These are phyloP conservation scores for Hydropsyche betteni DNA, from an alignment of 2,888 invertebrate genomes.

Conservation along the genomic window DNA sequence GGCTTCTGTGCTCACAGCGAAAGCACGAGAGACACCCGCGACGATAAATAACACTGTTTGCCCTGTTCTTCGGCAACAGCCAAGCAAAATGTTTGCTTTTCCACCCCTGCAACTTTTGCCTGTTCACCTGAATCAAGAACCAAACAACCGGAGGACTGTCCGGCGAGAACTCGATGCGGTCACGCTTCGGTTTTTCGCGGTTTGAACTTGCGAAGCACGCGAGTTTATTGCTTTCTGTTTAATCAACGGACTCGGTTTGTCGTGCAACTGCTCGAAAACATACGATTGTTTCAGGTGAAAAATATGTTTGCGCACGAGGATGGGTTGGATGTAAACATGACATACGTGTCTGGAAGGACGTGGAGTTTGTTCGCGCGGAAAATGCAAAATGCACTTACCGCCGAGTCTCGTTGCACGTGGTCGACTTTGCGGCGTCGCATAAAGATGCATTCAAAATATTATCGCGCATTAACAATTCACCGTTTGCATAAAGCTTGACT, in stretches of 20 bases:
- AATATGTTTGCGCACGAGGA: not conserved
- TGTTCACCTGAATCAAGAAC: too few relatives aligned
- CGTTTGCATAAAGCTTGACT: too few relatives aligned
- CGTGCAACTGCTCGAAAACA: not conserved
- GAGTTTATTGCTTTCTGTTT: too few relatives aligned
- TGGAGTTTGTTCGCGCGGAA: not conserved
- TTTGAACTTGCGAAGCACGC: not conserved
- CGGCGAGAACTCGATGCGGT: not conserved
- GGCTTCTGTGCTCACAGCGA: conserved; percentile 38
- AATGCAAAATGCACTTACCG: conserved; percentile 29
- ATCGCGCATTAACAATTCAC: too few relatives aligned
- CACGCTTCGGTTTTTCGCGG: not conserved
- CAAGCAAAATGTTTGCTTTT: not conserved
- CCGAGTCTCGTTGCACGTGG: conserved; percentile 12
- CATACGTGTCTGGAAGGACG: conserved; percentile 24
- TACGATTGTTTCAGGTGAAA: not conserved
- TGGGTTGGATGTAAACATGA: conserved; percentile 16
- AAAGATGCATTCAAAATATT: too few relatives aligned
- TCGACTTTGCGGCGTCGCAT: conserved; percentile 3
- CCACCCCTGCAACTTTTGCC: too few relatives aligned
- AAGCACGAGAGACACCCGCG: conserved; percentile 10
- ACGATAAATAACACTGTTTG: conserved; percentile 49
- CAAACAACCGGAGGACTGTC: too few relatives aligned
- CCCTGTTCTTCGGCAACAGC: conserved; percentile 17
- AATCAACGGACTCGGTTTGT: too few relatives aligned